phyloP scores from a whole-genome alignment of 37 sponge, comb jelly and placozoan genomes.

The Geodia barretti region DNA sequence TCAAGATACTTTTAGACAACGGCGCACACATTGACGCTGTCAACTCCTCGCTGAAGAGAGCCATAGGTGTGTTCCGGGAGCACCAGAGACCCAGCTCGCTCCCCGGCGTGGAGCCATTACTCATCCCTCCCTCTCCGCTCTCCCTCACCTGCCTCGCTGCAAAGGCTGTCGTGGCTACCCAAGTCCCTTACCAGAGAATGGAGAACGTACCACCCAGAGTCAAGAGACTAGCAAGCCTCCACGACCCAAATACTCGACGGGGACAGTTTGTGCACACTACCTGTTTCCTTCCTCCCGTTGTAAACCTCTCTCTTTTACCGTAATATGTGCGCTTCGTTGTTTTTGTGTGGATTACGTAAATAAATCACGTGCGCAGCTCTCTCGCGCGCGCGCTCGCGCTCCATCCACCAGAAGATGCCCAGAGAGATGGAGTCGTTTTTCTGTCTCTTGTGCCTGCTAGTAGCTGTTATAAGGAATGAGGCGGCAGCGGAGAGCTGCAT shows the following conservation, averaged over 20 bases:
- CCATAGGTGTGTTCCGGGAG: not conserved
- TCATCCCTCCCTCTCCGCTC: not conserved
- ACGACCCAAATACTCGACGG: not conserved
- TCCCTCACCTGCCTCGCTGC: not conserved
- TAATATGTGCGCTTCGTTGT: not conserved
- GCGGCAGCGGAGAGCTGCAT: conserved; percentile 6
- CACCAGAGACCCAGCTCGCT: not conserved
- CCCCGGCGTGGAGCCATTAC: not conserved
- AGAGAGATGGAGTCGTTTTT: no score
- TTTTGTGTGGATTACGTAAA: no score
- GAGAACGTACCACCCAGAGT: not conserved
- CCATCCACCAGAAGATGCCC: no score
- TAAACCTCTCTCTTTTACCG: not conserved
- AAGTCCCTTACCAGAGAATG: not conserved
- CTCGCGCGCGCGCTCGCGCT: no score
- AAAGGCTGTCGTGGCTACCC: not conserved
- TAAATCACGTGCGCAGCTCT: no score
- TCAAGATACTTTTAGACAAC: not conserved
- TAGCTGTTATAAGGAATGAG: not conserved
- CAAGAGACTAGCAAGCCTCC: not conserved
- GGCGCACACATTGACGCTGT: not conserved
- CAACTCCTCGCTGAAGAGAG: not conserved
- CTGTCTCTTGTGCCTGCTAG: not conserved
- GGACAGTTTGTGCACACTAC: not conserved
- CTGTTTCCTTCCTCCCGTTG: not conserved